These are phyloP conservation scores for Pocillopora verrucosa DNA, from an alignment of 64 coral and sea anemone species.

Conservation along the genomic window DNA sequence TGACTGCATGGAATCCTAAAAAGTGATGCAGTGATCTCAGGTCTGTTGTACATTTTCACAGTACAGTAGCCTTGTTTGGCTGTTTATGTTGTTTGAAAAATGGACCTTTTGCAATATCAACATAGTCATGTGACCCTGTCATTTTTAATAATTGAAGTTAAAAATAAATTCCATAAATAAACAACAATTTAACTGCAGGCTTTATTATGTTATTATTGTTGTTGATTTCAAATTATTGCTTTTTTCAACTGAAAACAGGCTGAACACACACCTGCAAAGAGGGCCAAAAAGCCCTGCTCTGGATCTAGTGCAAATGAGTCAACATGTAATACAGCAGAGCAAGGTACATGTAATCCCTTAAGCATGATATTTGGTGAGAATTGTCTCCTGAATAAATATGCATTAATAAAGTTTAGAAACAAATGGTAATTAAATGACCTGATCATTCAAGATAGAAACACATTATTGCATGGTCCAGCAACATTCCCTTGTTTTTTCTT, in stretches of 20 bases:
- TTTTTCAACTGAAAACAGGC: neutral
- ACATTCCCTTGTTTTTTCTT: neutral
- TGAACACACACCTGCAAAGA: conserved; percentile 7
- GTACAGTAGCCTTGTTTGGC: neutral
- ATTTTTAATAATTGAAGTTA: neutral
- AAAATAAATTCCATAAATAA: neutral
- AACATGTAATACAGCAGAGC: neutral
- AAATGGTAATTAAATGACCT: neutral
- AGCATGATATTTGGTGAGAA: neutral
- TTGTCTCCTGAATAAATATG: neutral
- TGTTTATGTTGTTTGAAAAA: neutral
- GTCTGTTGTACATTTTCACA: neutral
- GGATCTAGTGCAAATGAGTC: neutral
- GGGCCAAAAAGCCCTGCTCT: neutral
- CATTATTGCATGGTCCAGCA: neutral
- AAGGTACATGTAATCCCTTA: neutral
- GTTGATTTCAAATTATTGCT: neutral
- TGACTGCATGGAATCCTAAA: neutral
- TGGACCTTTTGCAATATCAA: neutral
- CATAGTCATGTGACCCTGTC: neutral
- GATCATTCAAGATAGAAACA: neutral
- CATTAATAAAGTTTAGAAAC: neutral
- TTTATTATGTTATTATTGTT: neutral
- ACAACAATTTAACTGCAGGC: neutral
- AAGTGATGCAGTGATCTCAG: neutral